Conservation (phyloP, 2,797 vertebrate species). For the Malacoraja senta region DNA sequence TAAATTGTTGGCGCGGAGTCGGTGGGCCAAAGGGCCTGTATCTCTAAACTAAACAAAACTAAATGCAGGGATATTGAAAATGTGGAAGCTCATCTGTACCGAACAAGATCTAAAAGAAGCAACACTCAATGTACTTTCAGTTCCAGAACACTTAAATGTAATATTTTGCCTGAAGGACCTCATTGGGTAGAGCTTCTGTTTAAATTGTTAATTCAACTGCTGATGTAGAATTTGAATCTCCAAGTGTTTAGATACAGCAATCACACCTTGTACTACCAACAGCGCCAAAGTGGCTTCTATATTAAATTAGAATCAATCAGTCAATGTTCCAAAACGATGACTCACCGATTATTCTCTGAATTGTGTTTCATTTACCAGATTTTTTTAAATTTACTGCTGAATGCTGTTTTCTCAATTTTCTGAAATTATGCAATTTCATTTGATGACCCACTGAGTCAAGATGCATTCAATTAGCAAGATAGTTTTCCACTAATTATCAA, state of each 20-base stretch:
- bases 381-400: neutral
- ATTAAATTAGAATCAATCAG: neutral
- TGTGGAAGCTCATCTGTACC: neutral
- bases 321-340: neutral
- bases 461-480: slow-evolving; percentile 42
- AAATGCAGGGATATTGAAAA: neutral
- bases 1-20: no score
- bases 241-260: neutral
- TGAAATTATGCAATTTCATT: neutral
- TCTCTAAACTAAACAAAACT: no score
- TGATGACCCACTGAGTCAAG: slow-evolving; percentile 41
- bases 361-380: neutral
- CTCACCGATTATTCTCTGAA: neutral
- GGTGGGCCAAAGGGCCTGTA: no score
- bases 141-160: neutral
- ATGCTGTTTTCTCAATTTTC: neutral
- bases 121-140: neutral
- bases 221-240: neutral
- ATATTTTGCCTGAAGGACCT: neutral
- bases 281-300: neutral
- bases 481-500: slow-evolving; percentile 43
- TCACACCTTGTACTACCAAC: no score
- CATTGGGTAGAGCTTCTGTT: no score
- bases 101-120: no score
- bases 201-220: neutral